A percentile compares a stretch with the other conserved stretches of the same genome.
phyloP scores from a whole-genome alignment of 2,113 vertebrate genomes.

The Probosciger aterrimus region DNA sequence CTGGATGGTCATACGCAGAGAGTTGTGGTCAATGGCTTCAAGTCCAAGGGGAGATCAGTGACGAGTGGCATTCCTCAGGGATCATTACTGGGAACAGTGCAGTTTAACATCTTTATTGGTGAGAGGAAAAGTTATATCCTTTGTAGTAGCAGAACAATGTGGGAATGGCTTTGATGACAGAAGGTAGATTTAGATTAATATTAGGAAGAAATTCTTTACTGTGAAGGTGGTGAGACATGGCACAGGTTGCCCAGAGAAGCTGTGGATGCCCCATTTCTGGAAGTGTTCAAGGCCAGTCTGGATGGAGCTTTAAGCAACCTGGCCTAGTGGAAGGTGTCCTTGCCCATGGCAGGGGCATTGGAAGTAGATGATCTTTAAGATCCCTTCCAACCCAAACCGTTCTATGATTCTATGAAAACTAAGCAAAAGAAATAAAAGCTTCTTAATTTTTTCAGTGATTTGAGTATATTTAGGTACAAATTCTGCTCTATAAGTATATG shows the following conservation, averaged over 20 bases:
- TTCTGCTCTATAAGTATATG: neutral
- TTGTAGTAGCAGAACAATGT: neutral
- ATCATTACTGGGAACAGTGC: neutral
- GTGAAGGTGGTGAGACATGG: neutral
- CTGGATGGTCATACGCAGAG: neutral
- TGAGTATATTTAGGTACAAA: neutral
- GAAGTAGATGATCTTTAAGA: neutral
- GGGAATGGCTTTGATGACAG: neutral
- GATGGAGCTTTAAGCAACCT: neutral
- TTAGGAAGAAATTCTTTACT: neutral
- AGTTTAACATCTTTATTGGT: neutral
- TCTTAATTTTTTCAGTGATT: neutral
- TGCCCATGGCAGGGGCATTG: neutral
- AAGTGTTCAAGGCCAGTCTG: neutral
- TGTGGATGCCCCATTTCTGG: neutral
- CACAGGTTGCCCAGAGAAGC: neutral
- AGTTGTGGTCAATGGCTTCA: neutral
- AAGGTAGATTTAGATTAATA: neutral
- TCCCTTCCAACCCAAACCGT: neutral
- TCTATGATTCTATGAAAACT: neutral
- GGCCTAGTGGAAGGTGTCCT: neutral
- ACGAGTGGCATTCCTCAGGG: neutral
- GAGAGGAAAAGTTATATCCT: neutral
- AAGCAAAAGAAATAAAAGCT: neutral
- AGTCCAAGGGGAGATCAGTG: neutral